A percentile compares a stretch with the other conserved stretches of the same genome.
phyloP scores from a whole-genome alignment of 2,113 vertebrate species.

The Oriolus oriolus region DNA sequence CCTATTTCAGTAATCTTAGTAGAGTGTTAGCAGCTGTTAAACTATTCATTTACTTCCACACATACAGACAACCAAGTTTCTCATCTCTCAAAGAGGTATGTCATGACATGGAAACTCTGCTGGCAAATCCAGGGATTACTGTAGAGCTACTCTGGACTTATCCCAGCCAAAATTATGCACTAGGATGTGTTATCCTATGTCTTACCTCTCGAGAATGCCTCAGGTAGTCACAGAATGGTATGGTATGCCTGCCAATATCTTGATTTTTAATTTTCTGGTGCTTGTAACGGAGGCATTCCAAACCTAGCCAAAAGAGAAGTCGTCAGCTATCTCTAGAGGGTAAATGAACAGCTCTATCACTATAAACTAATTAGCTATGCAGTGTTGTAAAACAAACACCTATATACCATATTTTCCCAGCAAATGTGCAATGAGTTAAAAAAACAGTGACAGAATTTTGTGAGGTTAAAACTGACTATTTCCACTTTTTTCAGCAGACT shows the following conservation, averaged over 20 bases:
- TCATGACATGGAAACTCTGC: neutral
- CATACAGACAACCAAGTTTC: neutral
- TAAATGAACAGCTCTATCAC: neutral
- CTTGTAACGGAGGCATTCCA: conserved; percentile 73
- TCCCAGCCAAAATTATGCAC: neutral
- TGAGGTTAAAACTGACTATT: neutral
- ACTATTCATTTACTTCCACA: neutral
- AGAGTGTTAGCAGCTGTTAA: neutral
- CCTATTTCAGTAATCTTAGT: neutral
- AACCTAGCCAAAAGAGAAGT: conserved; percentile 71
- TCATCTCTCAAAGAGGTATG: neutral
- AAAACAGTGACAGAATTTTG: neutral
- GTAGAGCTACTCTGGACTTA: neutral
- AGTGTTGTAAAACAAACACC: neutral
- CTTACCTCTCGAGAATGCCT: conserved; percentile 70
- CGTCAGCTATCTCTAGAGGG: neutral
- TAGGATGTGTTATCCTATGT: neutral
- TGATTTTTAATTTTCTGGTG: conserved; percentile 71
- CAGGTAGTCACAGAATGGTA: conserved; percentile 60
- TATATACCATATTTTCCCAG: neutral
- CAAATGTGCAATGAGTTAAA: neutral
- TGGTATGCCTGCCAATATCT: conserved; percentile 1
- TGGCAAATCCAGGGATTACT: neutral
- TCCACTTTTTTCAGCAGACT: neutral
- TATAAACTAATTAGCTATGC: neutral